phyloP scores from a whole-genome alignment of 2,888 invertebrate species.

The Boloria euphrosyne region DNA sequence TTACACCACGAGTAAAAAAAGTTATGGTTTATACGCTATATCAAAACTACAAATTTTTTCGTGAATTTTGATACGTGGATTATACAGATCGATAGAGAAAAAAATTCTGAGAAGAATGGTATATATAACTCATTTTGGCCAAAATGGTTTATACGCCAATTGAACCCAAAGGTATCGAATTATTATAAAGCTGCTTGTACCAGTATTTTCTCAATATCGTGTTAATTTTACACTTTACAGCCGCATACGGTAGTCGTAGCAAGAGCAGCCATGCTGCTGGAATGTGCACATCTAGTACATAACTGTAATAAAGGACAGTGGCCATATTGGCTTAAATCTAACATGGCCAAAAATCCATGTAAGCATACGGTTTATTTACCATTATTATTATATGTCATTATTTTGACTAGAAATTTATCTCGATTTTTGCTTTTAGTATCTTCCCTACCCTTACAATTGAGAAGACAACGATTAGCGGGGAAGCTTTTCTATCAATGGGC shows the following conservation, averaged over 20 bases:
- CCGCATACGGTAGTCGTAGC: conserved; percentile 97
- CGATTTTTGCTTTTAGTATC: conserved; percentile 55
- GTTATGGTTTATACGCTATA: too few relatives aligned
- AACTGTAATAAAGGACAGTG: conserved; percentile 99
- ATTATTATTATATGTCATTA: conserved; percentile 39
- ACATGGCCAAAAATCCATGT: conserved; percentile 74
- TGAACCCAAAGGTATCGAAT: too few relatives aligned
- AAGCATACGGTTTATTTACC: conserved; percentile 35
- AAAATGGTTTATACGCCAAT: too few relatives aligned
- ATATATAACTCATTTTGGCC: too few relatives aligned
- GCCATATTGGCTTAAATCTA: conserved; percentile 98
- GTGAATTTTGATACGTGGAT: too few relatives aligned
- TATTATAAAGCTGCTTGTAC: neutral
- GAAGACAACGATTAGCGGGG: conserved; percentile 89
- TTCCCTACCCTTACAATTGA: conserved; percentile 65
- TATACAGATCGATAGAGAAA: too few relatives aligned
- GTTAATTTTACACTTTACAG: conserved; percentile 64
- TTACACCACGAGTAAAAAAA: too few relatives aligned
- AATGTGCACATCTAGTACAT: conserved; percentile 98
- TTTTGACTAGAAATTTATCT: conserved; percentile 43
- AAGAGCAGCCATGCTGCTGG: conserved; percentile 94
- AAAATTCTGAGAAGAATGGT: too few relatives aligned
- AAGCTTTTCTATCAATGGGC: conserved; percentile 99
- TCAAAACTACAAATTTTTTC: too few relatives aligned
- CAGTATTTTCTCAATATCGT: neutral